Conservation (phyloP, 2,888 invertebrate species). For the Torymus aiolomorphi region DNA sequence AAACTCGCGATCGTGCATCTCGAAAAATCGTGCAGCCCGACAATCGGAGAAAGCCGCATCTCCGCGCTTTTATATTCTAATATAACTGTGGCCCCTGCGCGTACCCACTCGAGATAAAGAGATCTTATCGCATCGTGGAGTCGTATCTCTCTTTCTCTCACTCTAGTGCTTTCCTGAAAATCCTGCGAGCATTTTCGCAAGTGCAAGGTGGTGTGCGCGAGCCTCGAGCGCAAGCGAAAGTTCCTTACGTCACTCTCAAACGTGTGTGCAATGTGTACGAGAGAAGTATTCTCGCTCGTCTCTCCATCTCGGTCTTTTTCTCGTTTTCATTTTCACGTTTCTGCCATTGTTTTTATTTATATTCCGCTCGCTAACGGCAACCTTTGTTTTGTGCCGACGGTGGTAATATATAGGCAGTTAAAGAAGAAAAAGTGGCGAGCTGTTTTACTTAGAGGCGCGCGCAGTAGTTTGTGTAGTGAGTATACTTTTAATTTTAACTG, state of each 20-base stretch:
- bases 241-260: slow-evolving; percentile 66
- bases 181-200: slow-evolving; percentile 61
- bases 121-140: slow-evolving; percentile 1
- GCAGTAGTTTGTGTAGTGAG: too few relatives aligned
- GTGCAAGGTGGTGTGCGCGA: slow-evolving; percentile 69
- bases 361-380: neutral
- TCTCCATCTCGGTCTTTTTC: neutral
- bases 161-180: slow-evolving; percentile 36
- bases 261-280: neutral
- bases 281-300: neutral
- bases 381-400: too few relatives aligned
- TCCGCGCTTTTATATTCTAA: slow-evolving; percentile 16
- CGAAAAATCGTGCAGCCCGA: slow-evolving; percentile 43
- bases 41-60: slow-evolving; percentile 35
- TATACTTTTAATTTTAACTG: neutral
- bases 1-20: slow-evolving; percentile 38
- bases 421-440: too few relatives aligned
- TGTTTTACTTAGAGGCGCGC: too few relatives aligned
- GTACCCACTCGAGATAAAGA: neutral
- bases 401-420: too few relatives aligned
- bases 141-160: neutral
- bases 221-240: slow-evolving; percentile 66
- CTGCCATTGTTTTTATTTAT: slow-evolving; percentile 10
- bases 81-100: neutral
- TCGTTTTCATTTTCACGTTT: neutral